Evolutionary conservation across 2,888 invertebrate genomes (phyloP).

Genomic region (Apodemia zela): DNA sequence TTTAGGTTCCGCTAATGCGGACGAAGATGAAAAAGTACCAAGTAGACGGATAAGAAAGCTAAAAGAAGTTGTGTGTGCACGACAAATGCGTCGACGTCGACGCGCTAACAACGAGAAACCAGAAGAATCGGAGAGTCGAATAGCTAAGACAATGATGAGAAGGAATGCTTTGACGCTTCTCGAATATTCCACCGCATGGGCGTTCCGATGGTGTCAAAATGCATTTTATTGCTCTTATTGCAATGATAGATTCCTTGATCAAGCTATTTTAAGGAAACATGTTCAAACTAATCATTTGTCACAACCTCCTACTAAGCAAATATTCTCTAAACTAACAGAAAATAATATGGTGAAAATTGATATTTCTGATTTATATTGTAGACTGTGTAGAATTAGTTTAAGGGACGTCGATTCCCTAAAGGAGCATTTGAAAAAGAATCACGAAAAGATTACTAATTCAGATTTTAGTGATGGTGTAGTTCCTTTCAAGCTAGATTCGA

Average conservation of each 20-base stretch:
- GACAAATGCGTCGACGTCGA: constrained; percentile 67
- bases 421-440: constrained; percentile 48
- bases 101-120: constrained; percentile 67
- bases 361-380: constrained; percentile 53
- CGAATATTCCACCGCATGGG: constrained; percentile 67
- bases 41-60: constrained; percentile 58
- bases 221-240: constrained; percentile 69
- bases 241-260: constrained; percentile 56
- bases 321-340: constrained; percentile 64
- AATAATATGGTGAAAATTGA: constrained; percentile 74
- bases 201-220: constrained; percentile 67
- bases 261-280: constrained; percentile 50
- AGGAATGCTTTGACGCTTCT: constrained; percentile 61
- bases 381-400: constrained; percentile 47
- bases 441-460: constrained; percentile 44
- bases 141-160: constrained; percentile 69
- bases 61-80: constrained; percentile 64
- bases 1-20: constrained; percentile 66
- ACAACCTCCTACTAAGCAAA: constrained; percentile 48
- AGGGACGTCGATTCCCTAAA: constrained; percentile 51
- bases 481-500: constrained; percentile 58
- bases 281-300: constrained; percentile 47
- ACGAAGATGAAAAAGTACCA: constrained; percentile 42
- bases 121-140: constrained; percentile 63
- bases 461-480: constrained; percentile 64